Base-by-base conservation (phyloP, 1,140 invertebrate species). In the Nylanderia fulva region DNA sequence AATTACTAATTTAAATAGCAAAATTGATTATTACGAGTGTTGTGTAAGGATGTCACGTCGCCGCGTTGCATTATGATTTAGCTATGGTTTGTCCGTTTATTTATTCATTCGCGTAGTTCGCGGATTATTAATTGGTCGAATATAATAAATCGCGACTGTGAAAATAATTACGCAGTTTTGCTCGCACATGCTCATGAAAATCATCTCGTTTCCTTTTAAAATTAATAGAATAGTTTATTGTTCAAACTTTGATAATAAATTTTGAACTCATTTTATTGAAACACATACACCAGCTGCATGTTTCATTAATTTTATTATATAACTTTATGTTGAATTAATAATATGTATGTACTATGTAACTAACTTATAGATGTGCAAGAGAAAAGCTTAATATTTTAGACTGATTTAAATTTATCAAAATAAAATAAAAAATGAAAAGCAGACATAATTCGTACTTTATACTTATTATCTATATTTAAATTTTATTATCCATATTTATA, bases 51-150 rank as follows among this genome's bases (percentile, higher is more conserved):
- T 61, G 1, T 45, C 58, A 18, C 18, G 18, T 63, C 27, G 15
- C 9, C 18, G 15, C 18, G 27, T 27, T n/a, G 18, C 7, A 58
- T 80, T 66, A 36, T 66, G 52, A 45, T 39, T 66, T 29, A 18
- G 21, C 8, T 11, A 15, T 8, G 52, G 36, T 4, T 33, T 33
- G 64, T 72, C 24, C 33, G 52, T 45, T 2, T 36, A 72, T 21
- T 72, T 82, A 71, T 72, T 71, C 42, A 82, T 82, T 72, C 54
- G 36, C 11, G 24, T 5, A 21, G n/a, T 13, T 58, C 18, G 33
- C 66, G n/a, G 2, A 4, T 72, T 80, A 39, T 56, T 69, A 39
- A 79, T 54, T 11, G 45, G 2, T 54, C 21, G 11, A 18, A 56
- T 42, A 79, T 42, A 79, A 56, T 33, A 69, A 79, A 77, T 9